Evolutionary conservation across 2,888 invertebrate genomes (phyloP).

Genomic region (Tachina lurida): DNA sequence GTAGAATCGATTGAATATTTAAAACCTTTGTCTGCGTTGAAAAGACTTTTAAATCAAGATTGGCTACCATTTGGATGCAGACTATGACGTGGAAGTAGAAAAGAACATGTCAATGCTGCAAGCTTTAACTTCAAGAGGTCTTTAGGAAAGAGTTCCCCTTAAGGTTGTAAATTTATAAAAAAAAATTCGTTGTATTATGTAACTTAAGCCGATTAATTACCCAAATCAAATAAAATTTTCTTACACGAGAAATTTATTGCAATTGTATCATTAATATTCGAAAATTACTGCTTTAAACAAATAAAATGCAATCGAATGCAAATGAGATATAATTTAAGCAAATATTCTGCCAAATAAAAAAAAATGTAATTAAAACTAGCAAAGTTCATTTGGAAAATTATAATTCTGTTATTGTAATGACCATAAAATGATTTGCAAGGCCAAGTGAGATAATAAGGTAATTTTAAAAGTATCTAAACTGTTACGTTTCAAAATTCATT

Average conservation of each 20-base stretch:
- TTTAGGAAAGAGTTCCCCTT: no score
- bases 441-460: neutral
- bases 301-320: neutral
- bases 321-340: neutral
- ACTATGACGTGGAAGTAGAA: no score
- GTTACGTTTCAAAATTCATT: neutral
- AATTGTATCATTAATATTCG: neutral
- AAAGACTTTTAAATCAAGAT: no score
- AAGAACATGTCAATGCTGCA: no score
- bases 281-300: neutral
- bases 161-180: no score
- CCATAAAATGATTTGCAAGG: neutral
- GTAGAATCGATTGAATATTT: no score
- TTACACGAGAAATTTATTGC: neutral
- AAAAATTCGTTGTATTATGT: no score
- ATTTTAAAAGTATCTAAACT: neutral
- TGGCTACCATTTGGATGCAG: no score
- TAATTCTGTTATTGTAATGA: neutral
- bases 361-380: neutral
- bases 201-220: neutral
- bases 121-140: no score
- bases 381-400: neutral
- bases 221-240: neutral
- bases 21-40: no score
- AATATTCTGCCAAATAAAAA: neutral